A percentile compares a stretch with the other conserved stretches of the same genome.
phyloP scores from a whole-genome alignment of 2,888 invertebrate genomes.

The Bruchidius siliquastri region DNA sequence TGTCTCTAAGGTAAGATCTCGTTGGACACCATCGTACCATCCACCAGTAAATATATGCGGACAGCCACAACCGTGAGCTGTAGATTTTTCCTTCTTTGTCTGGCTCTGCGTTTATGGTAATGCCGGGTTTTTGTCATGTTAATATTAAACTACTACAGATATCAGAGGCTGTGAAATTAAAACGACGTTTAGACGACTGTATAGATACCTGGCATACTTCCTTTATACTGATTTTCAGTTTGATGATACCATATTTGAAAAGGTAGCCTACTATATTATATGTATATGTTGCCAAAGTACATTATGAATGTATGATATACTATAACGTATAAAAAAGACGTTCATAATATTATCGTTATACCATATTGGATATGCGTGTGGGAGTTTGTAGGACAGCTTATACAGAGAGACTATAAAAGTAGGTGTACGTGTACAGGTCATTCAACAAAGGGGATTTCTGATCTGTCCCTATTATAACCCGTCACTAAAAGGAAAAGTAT shows the following conservation, averaged over 20 bases:
- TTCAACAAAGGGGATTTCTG: too few species aligned
- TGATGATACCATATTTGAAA: not conserved
- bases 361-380: too few species aligned
- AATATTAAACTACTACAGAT: not conserved
- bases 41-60: not conserved
- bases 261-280: not conserved
- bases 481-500: too few species aligned
- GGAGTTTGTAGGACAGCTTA: too few species aligned
- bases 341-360: too few species aligned
- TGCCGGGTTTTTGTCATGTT: not conserved
- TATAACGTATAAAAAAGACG: too few species aligned
- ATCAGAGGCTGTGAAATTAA: not conserved
- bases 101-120: not conserved
- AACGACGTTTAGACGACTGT: not conserved
- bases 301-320: too few species aligned
- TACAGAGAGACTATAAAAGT: too few species aligned
- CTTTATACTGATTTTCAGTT: not conserved
- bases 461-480: too few species aligned
- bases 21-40: not conserved
- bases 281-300: too few species aligned
- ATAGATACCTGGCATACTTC: not conserved
- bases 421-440: too few species aligned
- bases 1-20: not conserved
- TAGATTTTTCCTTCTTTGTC: not conserved
- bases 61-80: not conserved